Evolutionary conservation across 2,797 vertebrate genomes (phyloP).

Genomic region (Streptopelia turtur): DNA sequence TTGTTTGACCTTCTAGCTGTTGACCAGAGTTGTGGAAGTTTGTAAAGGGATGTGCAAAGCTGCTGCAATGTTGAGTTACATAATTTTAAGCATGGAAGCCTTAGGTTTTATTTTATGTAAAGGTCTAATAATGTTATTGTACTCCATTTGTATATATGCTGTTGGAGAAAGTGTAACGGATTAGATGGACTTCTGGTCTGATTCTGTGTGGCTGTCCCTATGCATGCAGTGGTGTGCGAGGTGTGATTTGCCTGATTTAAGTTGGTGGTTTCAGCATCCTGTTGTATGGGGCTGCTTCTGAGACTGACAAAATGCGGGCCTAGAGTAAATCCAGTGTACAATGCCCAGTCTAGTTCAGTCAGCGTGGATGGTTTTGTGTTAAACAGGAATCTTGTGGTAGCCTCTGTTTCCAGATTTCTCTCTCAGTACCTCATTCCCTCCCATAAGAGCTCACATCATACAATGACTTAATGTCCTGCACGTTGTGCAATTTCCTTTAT

Average conservation of each 20-base stretch:
- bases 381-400: neutral
- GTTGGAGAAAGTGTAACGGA: neutral
- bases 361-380: neutral
- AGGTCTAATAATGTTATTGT: neutral
- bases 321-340: neutral
- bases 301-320: neutral
- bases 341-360: neutral
- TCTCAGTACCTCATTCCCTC: neutral
- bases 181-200: neutral
- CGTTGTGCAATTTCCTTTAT: neutral
- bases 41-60: neutral
- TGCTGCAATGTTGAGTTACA: neutral
- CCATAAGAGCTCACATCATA: neutral
- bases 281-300: neutral
- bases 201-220: neutral
- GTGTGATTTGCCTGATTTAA: neutral
- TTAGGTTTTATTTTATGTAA: neutral
- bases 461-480: neutral
- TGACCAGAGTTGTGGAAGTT: neutral
- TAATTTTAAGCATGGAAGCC: neutral
- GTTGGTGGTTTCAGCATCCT: neutral
- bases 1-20: neutral
- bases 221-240: accelerated
- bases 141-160: accelerated
- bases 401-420: neutral